phyloP scores from a whole-genome alignment of 2,113 vertebrate genomes.

The Dromaius novaehollandiae region DNA sequence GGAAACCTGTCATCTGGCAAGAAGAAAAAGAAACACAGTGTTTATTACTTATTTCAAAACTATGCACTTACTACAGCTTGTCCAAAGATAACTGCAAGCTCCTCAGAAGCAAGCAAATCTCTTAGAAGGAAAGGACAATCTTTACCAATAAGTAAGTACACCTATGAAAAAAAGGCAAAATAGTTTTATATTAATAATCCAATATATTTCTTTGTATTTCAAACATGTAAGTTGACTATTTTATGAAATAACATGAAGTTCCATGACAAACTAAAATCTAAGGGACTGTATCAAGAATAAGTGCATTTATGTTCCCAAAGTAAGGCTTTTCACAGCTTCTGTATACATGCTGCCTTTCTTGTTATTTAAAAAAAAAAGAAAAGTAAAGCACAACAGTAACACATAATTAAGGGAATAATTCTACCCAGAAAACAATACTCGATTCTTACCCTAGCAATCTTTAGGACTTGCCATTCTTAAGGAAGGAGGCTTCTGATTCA shows the following conservation, averaged over 20 bases:
- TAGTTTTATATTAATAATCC: neutral
- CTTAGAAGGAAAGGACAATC: constrained; percentile 83
- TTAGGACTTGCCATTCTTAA: neutral
- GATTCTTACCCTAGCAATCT: neutral
- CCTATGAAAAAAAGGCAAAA: constrained; percentile 58
- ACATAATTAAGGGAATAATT: neutral
- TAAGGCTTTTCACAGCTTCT: neutral
- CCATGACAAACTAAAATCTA: neutral
- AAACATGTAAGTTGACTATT: neutral
- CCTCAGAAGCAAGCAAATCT: constrained; percentile 77
- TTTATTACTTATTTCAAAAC: neutral
- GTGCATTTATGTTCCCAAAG: neutral
- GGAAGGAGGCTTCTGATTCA: neutral
- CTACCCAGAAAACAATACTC: neutral
- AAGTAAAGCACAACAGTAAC: neutral
- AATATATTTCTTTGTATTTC: neutral
- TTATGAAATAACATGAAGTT: neutral
- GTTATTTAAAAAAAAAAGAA: neutral
- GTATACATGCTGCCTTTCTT: neutral
- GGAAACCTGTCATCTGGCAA: neutral
- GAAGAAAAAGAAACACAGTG: neutral
- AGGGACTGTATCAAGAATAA: neutral
- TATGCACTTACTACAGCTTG: constrained; percentile 72
- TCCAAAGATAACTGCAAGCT: constrained; percentile 77
- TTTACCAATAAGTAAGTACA: constrained; percentile 73